phyloP scores from a whole-genome alignment of 2,888 invertebrate genomes.

The Laspeyria flexula region DNA sequence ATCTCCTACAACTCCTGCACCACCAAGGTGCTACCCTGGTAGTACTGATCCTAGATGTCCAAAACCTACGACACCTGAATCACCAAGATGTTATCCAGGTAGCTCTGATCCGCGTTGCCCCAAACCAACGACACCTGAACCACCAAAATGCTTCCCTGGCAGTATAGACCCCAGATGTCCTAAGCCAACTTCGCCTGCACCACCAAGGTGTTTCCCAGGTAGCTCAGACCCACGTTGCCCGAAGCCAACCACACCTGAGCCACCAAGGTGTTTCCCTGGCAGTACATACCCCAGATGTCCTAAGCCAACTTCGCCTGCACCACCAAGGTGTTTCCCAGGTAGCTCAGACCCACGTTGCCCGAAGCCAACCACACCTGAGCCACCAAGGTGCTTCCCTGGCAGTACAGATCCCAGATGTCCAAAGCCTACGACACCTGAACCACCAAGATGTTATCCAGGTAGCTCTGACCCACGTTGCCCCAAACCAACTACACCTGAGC shows the following conservation, averaged over 20 bases:
- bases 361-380: constrained; percentile 24
- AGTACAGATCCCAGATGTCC: constrained; percentile 55
- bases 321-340: constrained; percentile 40
- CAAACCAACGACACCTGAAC: constrained; percentile 21
- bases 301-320: constrained; percentile 22
- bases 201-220: constrained; percentile 43
- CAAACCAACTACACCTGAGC: constrained; percentile 36
- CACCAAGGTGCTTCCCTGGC: constrained; percentile 33
- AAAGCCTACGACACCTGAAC: constrained; percentile 32
- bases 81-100: constrained; percentile 29
- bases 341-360: constrained; percentile 44
- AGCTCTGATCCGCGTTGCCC: constrained; percentile 40
- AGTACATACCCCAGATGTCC: constrained; percentile 65
- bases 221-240: constrained; percentile 40
- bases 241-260: constrained; percentile 31
- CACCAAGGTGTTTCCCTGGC: constrained; percentile 49
- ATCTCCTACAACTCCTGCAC: too few species aligned
- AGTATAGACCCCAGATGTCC: constrained; percentile 50
- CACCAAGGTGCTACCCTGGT: constrained; percentile 28
- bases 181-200: constrained; percentile 21
- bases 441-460: constrained; percentile 32
- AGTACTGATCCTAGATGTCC: constrained; percentile 18
- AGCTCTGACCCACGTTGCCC: constrained; percentile 45
- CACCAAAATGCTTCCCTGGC: constrained; percentile 30
- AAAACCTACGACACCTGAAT: constrained; percentile 13